Evolutionary conservation across 2,113 vertebrate species (phyloP).

Genomic region (Cynoglossus semilaevis): DNA sequence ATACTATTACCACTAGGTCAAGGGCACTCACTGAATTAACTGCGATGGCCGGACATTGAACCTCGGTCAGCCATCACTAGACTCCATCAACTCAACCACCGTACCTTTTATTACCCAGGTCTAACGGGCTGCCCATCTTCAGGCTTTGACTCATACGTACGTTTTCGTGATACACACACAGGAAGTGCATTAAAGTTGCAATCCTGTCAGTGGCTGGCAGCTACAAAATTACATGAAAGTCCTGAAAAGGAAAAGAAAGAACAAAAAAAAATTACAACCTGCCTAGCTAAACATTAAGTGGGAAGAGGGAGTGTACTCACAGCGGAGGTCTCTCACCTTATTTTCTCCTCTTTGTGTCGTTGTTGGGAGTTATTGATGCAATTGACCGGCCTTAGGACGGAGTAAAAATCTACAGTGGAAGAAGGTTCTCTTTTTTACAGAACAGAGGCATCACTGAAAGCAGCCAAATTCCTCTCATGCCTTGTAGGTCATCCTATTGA

Average conservation of each 20-base stretch:
- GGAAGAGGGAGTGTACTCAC: conserved; percentile 45
- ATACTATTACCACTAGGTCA: too few relatives aligned
- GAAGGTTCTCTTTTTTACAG: conserved; percentile 57
- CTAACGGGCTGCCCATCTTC: conserved; percentile 64
- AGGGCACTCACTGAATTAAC: too few relatives aligned
- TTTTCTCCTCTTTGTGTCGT: conserved; percentile 55
- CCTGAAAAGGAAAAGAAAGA: conserved; percentile 35
- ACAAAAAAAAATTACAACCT: conserved; percentile 51
- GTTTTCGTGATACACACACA: conserved; percentile 49
- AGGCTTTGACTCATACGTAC: conserved; percentile 60
- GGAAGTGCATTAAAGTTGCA: conserved; percentile 57
- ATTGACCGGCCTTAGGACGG: conserved; percentile 58
- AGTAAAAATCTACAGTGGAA: conserved; percentile 53
- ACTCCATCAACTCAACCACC: neutral
- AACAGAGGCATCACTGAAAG: conserved; percentile 61
- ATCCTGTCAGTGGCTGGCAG: conserved; percentile 49
- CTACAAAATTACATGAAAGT: conserved; percentile 53
- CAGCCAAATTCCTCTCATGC: conserved; percentile 65
- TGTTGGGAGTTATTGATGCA: conserved; percentile 69
- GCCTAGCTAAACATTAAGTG: conserved; percentile 49
- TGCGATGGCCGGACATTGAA: too few relatives aligned
- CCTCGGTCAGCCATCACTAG: neutral
- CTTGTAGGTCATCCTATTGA: conserved; percentile 69
- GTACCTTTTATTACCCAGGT: conserved; percentile 55
- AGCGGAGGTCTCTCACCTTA: conserved; percentile 49